These are phyloP conservation scores for Nasonia giraulti DNA, from an alignment of 1,140 invertebrate species.

Conservation along the genomic window DNA sequence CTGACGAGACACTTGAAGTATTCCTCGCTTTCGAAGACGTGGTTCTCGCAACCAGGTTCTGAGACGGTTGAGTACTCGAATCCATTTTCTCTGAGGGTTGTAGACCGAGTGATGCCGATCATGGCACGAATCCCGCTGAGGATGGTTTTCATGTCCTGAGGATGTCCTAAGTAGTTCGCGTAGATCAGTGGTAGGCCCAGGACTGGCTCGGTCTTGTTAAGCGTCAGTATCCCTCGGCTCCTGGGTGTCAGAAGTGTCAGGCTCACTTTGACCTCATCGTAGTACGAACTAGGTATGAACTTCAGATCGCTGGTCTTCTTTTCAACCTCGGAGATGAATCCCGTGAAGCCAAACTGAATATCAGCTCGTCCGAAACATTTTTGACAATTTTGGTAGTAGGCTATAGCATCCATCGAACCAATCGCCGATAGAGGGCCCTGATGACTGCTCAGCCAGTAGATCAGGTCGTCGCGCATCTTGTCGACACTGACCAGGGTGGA, in stretches of 20 bases:
- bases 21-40: neutral
- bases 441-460: neutral
- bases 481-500: neutral
- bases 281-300: constrained; percentile 7
- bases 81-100: constrained; percentile 76
- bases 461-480: neutral
- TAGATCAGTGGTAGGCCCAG: constrained; percentile 82
- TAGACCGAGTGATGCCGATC: constrained; percentile 76
- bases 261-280: constrained; percentile 55
- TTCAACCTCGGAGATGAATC: neutral
- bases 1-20: neutral
- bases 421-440: neutral
- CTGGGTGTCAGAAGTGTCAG: constrained; percentile 82
- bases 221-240: constrained; percentile 81
- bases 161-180: constrained; percentile 84
- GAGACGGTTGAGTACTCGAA: constrained; percentile 78
- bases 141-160: constrained; percentile 76
- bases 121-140: constrained; percentile 76
- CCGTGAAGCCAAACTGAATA: neutral
- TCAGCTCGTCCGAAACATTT: neutral
- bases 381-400: neutral
- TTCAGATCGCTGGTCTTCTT: neutral
- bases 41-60: constrained; percentile 79
- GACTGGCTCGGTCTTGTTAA: constrained; percentile 81
- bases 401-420: neutral